Percentiles rank a stretch among this genome's conserved stretches.
Evolutionary conservation across 2,888 invertebrate species (phyloP).

Genomic region (Mimumesa dahlbomi): DNA sequence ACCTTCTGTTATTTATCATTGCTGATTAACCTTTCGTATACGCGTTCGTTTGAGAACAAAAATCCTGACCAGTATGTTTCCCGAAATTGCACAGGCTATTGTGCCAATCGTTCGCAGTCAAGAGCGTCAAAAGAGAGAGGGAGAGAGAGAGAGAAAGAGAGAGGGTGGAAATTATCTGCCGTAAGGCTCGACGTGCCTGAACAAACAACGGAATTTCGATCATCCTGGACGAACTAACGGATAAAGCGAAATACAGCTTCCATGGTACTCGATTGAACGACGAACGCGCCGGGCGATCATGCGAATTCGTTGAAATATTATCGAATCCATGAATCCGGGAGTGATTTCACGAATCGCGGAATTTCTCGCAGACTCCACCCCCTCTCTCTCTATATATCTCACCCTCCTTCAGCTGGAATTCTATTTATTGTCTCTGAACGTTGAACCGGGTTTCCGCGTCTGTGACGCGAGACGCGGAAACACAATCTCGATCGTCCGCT

Average conservation of each 20-base stretch:
- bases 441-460: constrained; percentile 21
- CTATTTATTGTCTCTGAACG: constrained; percentile 14
- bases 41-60: too few species aligned
- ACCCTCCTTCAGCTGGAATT: too few species aligned
- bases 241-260: constrained; percentile 28
- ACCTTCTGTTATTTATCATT: too few species aligned
- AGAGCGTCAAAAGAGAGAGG: too few species aligned
- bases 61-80: too few species aligned
- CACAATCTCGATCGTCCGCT: constrained; percentile 23
- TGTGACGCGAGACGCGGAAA: constrained; percentile 22
- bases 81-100: too few species aligned
- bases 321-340: constrained; percentile 20
- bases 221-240: constrained; percentile 14
- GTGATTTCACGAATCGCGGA: constrained; percentile 27
- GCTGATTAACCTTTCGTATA: too few species aligned
- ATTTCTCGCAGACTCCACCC: constrained; percentile 8
- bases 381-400: not conserved
- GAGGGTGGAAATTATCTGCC: not conserved
- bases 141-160: too few species aligned
- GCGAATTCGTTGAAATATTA: constrained; percentile 21
- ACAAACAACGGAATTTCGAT: constrained; percentile 27
- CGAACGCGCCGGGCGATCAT: not conserved
- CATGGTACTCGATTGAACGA: not conserved
- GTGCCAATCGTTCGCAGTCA: too few species aligned
- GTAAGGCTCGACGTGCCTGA: not conserved